Conservation (phyloP, 1,140 invertebrate genomes). For the Asobara japonica region DNA sequence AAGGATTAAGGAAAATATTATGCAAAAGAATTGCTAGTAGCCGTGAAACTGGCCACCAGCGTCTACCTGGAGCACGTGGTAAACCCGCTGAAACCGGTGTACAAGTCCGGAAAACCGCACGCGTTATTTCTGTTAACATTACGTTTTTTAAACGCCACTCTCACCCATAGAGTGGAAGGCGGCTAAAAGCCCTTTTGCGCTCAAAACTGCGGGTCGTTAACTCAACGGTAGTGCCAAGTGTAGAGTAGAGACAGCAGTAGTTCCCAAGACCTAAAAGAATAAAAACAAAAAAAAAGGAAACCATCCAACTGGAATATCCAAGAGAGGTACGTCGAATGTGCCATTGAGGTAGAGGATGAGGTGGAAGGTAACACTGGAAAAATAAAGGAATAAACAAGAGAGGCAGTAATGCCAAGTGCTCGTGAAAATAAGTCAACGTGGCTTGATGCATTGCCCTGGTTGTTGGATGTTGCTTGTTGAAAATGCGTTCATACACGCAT, state of each 20-base stretch:
- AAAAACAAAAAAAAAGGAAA: neutral
- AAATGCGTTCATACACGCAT: slow-evolving; percentile 23
- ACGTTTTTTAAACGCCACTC: slow-evolving; percentile 23
- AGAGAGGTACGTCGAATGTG: slow-evolving; percentile 4
- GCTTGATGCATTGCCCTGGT: neutral
- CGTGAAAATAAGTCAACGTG: slow-evolving; percentile 20
- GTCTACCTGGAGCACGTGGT: neutral
- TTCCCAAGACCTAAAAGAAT: neutral
- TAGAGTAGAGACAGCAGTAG: neutral
- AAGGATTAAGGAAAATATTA: no score
- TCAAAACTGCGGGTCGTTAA: slow-evolving; percentile 23
- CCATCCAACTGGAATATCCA: neutral
- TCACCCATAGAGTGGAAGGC: neutral
- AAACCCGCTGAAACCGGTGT: no score
- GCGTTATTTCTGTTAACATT: slow-evolving; percentile 20
- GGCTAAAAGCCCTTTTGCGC: slow-evolving; percentile 8
- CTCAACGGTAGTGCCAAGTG: slow-evolving; percentile 13
- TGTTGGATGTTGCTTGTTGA: slow-evolving; percentile 33
- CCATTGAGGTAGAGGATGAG: slow-evolving; percentile 5
- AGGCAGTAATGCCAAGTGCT: slow-evolving; percentile 24
- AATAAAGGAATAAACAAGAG: neutral
- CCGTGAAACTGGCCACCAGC: no score
- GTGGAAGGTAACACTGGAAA: neutral
- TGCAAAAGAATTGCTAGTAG: no score
- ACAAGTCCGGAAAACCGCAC: neutral